phyloP scores from a whole-genome alignment of 2,797 vertebrate species.

The Champsocephalus gunnari region DNA sequence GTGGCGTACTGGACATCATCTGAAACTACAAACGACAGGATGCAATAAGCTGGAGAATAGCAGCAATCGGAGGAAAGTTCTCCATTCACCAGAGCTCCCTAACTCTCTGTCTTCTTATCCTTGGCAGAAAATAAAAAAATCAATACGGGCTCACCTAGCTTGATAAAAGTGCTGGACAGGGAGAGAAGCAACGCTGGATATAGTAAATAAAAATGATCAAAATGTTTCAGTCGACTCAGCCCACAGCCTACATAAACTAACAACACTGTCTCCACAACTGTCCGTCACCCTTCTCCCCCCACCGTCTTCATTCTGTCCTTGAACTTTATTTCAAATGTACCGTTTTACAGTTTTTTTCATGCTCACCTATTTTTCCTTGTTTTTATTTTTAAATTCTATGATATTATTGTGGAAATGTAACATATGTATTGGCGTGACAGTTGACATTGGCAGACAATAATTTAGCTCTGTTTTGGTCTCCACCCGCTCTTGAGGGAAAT shows the following conservation, averaged over 20 bases:
- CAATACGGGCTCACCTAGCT: slow-evolving; percentile 96
- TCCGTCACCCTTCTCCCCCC: slow-evolving; percentile 87
- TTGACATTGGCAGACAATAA: too few species aligned
- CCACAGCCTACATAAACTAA: slow-evolving; percentile 94
- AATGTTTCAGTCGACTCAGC: slow-evolving; percentile 97
- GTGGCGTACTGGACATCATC: slow-evolving; percentile 95
- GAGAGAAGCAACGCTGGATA: slow-evolving; percentile 91
- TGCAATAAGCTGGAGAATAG: slow-evolving; percentile 98
- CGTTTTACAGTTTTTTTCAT: slow-evolving; percentile 71
- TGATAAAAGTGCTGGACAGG: slow-evolving; percentile 95
- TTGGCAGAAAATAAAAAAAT: slow-evolving; percentile 99
- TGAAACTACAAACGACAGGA: slow-evolving; percentile 99
- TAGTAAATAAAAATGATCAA: slow-evolving; percentile 99
- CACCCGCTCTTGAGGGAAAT: neutral
- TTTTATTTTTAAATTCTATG: neutral
- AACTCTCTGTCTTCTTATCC: slow-evolving; percentile 99
- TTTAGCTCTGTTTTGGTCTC: too few species aligned
- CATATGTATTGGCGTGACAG: neutral
- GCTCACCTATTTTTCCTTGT: neutral
- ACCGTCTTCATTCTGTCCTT: slow-evolving; percentile 79
- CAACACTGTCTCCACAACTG: slow-evolving; percentile 92
- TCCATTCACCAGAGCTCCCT: slow-evolving; percentile 96
- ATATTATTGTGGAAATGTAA: neutral
- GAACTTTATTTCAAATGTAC: slow-evolving; percentile 33
- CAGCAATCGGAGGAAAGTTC: slow-evolving; percentile 98